phyloP scores from a whole-genome alignment of 2,113 vertebrate species.

The Pica pica region DNA sequence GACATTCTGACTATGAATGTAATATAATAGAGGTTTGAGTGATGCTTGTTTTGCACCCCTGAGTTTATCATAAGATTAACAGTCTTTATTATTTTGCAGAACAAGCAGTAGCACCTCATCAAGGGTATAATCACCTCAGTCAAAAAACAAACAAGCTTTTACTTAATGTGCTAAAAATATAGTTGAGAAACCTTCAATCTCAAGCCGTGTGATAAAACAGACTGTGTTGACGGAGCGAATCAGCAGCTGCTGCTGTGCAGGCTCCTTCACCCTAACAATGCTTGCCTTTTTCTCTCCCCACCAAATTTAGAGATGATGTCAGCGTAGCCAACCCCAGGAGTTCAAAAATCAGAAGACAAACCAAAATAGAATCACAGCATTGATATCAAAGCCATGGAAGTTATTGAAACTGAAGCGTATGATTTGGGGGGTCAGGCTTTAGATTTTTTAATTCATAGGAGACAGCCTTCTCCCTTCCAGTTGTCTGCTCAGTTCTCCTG shows the following conservation, averaged over 20 bases:
- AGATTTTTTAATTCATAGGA: constrained; percentile 54
- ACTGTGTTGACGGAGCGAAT: constrained; percentile 2
- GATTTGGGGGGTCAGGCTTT: constrained; percentile 50
- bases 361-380: constrained; percentile 48
- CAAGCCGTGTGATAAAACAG: constrained; percentile 33
- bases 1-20: not conserved
- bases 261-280: not conserved
- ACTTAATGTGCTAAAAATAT: constrained; percentile 51
- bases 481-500: not conserved
- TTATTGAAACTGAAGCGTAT: constrained; percentile 39
- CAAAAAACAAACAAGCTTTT: constrained; percentile 41
- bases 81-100: constrained; percentile 56
- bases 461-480: constrained; percentile 16
- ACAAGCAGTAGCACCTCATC: constrained; percentile 9
- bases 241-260: constrained; percentile 19
- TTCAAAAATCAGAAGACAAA: constrained; percentile 51
- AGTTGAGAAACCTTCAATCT: constrained; percentile 34
- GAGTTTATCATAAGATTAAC: constrained; percentile 57
- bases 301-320: constrained; percentile 64
- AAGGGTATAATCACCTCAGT: constrained; percentile 31
- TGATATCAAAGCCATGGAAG: constrained; percentile 45
- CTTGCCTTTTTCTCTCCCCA: not conserved
- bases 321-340: constrained; percentile 36
- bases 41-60: constrained; percentile 12
- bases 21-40: not conserved